Evolutionary conservation across 1,140 invertebrate species (phyloP).

Genomic region (Caerostris extrusa): DNA sequence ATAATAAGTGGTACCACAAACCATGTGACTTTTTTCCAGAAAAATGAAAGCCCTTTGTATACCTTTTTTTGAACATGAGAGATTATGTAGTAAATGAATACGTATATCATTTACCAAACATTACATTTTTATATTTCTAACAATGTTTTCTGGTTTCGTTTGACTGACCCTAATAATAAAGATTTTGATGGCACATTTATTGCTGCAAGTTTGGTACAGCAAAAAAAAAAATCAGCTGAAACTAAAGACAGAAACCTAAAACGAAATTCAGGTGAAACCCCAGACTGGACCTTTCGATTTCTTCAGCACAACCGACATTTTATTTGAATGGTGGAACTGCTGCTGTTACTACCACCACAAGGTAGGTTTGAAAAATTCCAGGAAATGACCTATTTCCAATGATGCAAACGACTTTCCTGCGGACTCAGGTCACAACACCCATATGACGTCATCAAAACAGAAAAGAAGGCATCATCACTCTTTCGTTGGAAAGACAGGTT

Average conservation of each 20-base stretch:
- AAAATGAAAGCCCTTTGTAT: no score
- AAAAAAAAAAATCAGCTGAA: background rate
- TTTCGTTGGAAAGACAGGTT: conserved; percentile 56
- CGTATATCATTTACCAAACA: no score
- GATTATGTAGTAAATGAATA: no score
- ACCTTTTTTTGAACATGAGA: no score
- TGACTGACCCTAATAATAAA: no score
- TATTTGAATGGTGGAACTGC: background rate
- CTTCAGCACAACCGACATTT: background rate
- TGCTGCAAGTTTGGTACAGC: no score
- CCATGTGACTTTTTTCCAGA: no score
- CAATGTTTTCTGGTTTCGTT: no score
- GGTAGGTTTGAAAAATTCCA: conserved; percentile 7
- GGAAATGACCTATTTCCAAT: conserved; percentile 70
- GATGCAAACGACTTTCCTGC: conserved; percentile 59
- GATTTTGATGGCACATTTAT: no score
- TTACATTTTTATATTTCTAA: no score
- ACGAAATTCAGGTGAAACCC: background rate
- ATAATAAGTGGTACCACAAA: no score
- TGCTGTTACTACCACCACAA: background rate
- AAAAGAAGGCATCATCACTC: conserved; percentile 13
- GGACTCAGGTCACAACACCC: conserved; percentile 57
- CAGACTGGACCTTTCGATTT: background rate
- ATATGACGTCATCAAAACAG: conserved; percentile 46
- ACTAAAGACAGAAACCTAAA: background rate